These are phyloP conservation scores for Macrotrachela quadricornifera DNA, from an alignment of 1,140 invertebrate species.

Conservation along the genomic window DNA sequence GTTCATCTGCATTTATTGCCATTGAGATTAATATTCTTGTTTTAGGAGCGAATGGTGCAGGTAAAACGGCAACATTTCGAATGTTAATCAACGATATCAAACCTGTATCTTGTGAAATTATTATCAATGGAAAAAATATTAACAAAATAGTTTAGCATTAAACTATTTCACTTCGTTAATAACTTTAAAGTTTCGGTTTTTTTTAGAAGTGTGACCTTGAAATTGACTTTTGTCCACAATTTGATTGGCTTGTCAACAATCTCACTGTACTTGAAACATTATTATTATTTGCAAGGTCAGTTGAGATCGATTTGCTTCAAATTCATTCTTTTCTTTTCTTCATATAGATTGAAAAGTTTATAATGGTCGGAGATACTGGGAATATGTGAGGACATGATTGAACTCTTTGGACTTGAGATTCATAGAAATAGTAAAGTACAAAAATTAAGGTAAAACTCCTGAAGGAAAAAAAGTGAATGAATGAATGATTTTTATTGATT, in stretches of 20 bases:
- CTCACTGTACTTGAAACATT: constrained; percentile 8
- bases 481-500: not conserved
- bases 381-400: not conserved
- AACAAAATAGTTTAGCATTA: constrained; percentile 21
- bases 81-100: constrained; percentile 11
- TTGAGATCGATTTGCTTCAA: too few relatives aligned
- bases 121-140: constrained; percentile 10
- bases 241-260: constrained; percentile 8
- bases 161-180: not conserved
- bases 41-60: constrained; percentile 27
- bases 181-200: too few relatives aligned
- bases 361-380: not conserved
- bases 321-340: not conserved
- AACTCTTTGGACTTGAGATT: constrained; percentile 40
- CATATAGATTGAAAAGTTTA: not conserved
- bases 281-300: constrained; percentile 40
- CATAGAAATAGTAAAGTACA: not conserved
- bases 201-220: not conserved
- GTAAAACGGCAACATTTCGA: constrained; percentile 14
- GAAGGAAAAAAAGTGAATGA: not conserved
- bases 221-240: constrained; percentile 10
- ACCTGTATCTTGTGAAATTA: constrained; percentile 6
- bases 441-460: not conserved
- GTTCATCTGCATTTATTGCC: not conserved
- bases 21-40: not conserved